Base-by-base conservation (phyloP, 2,113 vertebrate species). In the Corynorhinus townsendii region DNA sequence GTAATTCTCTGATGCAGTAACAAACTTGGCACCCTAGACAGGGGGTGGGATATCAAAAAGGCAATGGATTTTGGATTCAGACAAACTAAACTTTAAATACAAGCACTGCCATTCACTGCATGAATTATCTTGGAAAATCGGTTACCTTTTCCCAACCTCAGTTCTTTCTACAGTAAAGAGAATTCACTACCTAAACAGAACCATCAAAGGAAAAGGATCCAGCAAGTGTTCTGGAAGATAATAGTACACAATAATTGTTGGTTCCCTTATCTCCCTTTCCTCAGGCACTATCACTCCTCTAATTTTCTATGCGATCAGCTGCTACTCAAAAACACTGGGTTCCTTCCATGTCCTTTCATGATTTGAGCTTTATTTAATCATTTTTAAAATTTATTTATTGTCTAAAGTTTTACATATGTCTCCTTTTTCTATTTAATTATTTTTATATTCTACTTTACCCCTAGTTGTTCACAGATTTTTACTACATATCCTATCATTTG, bases 1-100 rank as follows among this genome's bases (percentile, higher is more conserved):
- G 30, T 89, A 93, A 91, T 91, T 96, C 49, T 83, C 38, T 93
- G 86, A 95, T 80, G 38, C 95, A 95, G 66, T 79, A 95, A 94
- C 45, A 94, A 96, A 95, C 33, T 66, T 22, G 20, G n/a, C 3
- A 92, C 17, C 24, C 73, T 33, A 19, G 79, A 86, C 38, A 90
- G 2, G 16, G 16, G 10, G 24, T 54, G 3, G 6, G 10, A 69
- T 90, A 90, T 79, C 77, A 93, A 95, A 88, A 95, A 20, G 15
- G 49, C 24, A 93, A 91, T 45, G 38, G 35, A 92, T 68, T 95
- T 93, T 88, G 77, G 73, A 86, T 89, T 93, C 83, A 79, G 33
- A 96, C 72, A 90, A 91, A 90, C 14, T 56, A 68, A 33, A 86
- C 68, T 79, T 93, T 92, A 83, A 95, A 83, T 40, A 45, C 3